Evolutionary conservation across 2,797 vertebrate species (phyloP).

Genomic region (Pagetopsis macropterus): DNA sequence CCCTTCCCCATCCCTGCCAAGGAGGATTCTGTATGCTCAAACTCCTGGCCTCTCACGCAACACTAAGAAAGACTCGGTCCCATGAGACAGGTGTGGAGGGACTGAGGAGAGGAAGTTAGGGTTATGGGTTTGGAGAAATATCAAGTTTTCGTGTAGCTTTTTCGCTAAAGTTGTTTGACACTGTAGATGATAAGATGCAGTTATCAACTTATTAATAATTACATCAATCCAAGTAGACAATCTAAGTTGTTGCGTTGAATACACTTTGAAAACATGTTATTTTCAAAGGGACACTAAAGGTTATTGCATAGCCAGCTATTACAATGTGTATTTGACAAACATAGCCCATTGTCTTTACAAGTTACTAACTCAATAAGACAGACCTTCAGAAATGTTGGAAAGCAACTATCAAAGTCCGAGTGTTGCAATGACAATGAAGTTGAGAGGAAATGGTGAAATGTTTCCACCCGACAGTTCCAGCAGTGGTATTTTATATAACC

Average conservation of each 20-base stretch:
- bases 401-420: neutral
- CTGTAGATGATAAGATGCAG: neutral
- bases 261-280: neutral
- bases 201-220: neutral
- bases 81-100: constrained; percentile 32
- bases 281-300: neutral
- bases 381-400: neutral
- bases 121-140: constrained; percentile 20
- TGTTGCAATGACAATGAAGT: neutral
- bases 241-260: neutral
- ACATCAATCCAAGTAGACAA: neutral
- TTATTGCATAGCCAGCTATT: neutral
- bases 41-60: constrained; percentile 24
- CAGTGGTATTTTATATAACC: too few relatives aligned
- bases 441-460: neutral
- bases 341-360: neutral
- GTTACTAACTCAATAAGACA: neutral
- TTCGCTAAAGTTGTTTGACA: neutral
- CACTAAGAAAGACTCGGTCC: constrained; percentile 38
- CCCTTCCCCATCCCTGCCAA: constrained; percentile 47
- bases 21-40: constrained; percentile 41
- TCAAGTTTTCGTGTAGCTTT: constrained; percentile 6
- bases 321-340: neutral
- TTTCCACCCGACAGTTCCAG: neutral
- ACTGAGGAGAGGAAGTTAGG: constrained; percentile 21